phyloP scores from a whole-genome alignment of 2,113 vertebrate genomes.

The Clarias macrocephalus region DNA sequence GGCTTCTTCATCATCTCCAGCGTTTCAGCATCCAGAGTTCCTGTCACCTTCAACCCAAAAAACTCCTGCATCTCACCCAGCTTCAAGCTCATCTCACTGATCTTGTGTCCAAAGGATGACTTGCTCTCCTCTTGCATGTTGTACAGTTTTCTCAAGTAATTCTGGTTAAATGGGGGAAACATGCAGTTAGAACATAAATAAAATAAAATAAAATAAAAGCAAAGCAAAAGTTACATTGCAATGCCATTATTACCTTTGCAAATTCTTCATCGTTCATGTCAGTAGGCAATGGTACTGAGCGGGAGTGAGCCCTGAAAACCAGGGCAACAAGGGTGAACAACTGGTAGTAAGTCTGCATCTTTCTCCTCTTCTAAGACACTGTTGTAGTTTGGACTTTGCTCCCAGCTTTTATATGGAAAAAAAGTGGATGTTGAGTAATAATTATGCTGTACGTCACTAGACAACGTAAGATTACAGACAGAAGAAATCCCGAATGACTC shows the following conservation, averaged over 20 bases:
- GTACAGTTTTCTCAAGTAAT: constrained; percentile 58
- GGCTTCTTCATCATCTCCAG: constrained; percentile 76
- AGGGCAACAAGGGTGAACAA: constrained; percentile 58
- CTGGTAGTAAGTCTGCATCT: constrained; percentile 62
- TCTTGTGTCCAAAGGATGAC: neutral
- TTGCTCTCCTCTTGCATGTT: constrained; percentile 61
- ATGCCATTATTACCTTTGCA: constrained; percentile 60
- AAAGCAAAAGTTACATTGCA: neutral
- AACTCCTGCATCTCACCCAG: constrained; percentile 77
- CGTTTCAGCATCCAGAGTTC: constrained; percentile 70
- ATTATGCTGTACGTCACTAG: neutral
- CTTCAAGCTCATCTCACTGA: constrained; percentile 26
- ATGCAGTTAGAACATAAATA: neutral
- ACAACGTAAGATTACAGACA: neutral
- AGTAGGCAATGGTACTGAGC: constrained; percentile 47
- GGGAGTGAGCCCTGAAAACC: constrained; percentile 52
- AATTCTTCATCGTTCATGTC: constrained; percentile 52
- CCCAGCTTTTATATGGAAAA: constrained; percentile 56
- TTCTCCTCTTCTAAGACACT: constrained; percentile 35
- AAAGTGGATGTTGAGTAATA: constrained; percentile 32
- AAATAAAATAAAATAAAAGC: neutral
- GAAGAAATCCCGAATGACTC: neutral
- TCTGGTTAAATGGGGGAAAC: constrained; percentile 48
- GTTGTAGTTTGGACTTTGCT: constrained; percentile 27
- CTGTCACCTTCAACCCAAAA: constrained; percentile 75